Conservation (phyloP, 2,888 invertebrate genomes). For the Leptinotarsa tumamoca region DNA sequence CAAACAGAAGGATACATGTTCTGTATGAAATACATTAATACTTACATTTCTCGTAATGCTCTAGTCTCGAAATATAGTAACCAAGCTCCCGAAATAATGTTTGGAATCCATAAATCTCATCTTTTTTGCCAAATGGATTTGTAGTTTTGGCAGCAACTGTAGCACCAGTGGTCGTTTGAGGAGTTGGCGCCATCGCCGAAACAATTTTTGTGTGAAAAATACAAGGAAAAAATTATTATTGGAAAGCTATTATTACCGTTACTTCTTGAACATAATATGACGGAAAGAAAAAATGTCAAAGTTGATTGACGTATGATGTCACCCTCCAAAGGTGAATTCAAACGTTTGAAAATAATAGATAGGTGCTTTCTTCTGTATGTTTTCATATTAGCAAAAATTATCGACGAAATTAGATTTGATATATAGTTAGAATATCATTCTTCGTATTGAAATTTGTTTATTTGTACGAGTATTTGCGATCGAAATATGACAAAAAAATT, state of each 20-base stretch:
- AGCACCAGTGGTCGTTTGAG: neutral
- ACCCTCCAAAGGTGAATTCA: too few relatives aligned
- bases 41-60: constrained; percentile 61
- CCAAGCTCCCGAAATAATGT: constrained; percentile 61
- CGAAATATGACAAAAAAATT: too few relatives aligned
- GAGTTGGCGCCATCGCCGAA: constrained; percentile 6
- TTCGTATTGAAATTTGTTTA: too few relatives aligned
- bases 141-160: constrained; percentile 3
- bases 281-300: neutral
- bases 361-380: too few relatives aligned
- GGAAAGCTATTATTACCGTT: neutral
- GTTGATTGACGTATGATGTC: neutral
- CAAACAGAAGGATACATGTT: too few relatives aligned
- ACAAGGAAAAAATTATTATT: neutral
- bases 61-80: constrained; percentile 59
- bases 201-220: neutral
- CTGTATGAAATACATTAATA: neutral
- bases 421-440: too few relatives aligned
- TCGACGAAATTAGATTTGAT: too few relatives aligned
- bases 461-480: too few relatives aligned
- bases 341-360: too few relatives aligned
- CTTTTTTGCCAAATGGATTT: constrained; percentile 49
- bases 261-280: constrained; percentile 2
- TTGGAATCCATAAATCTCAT: constrained; percentile 58
- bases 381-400: too few relatives aligned